A percentile compares a stretch with the other conserved stretches of the same genome.
phyloP scores from a whole-genome alignment of 2,797 vertebrate species.

The Leptodactylus fallax region DNA sequence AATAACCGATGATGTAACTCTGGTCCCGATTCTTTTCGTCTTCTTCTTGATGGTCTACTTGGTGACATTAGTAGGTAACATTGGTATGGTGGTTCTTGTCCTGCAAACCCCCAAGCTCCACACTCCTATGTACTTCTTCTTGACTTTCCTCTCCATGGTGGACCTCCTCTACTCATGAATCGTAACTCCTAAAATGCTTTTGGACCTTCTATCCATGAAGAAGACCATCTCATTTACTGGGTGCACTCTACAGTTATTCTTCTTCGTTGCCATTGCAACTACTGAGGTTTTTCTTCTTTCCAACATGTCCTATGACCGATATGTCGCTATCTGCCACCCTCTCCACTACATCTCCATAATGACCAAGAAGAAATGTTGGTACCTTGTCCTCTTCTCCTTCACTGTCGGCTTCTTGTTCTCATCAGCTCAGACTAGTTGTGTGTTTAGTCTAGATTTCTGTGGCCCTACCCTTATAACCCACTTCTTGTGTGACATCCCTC shows the following conservation, averaged over 20 bases:
- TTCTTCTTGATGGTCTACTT: background rate
- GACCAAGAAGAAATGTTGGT: conserved; percentile 3
- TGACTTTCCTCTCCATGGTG: too few species aligned
- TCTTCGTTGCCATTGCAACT: conserved; percentile 39
- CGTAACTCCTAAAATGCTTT: conserved; percentile 9
- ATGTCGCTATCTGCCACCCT: background rate
- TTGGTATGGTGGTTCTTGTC: too few species aligned
- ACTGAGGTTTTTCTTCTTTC: conserved; percentile 37
- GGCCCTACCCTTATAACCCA: background rate
- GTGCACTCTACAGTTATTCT: conserved; percentile 34
- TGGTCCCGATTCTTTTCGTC: background rate
- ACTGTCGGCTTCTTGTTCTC: background rate
- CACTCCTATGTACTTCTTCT: too few species aligned
- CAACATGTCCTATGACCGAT: conserved; percentile 53
- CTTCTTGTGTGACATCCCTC: too few species aligned
- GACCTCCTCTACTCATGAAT: too few species aligned
- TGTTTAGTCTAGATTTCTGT: conserved; percentile 5
- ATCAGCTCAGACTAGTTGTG: background rate
- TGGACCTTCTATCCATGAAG: conserved; percentile 9
- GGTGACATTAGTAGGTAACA: too few species aligned
- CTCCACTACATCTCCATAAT: background rate
- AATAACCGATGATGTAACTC: background rate
- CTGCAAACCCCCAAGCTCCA: too few species aligned
- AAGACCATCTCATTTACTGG: conserved; percentile 33
- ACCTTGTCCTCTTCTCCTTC: background rate